Evolutionary conservation across 1,140 invertebrate species (phyloP), one percentile per base, ranked within the genome.

Genomic region (Idris sp.): DNA sequence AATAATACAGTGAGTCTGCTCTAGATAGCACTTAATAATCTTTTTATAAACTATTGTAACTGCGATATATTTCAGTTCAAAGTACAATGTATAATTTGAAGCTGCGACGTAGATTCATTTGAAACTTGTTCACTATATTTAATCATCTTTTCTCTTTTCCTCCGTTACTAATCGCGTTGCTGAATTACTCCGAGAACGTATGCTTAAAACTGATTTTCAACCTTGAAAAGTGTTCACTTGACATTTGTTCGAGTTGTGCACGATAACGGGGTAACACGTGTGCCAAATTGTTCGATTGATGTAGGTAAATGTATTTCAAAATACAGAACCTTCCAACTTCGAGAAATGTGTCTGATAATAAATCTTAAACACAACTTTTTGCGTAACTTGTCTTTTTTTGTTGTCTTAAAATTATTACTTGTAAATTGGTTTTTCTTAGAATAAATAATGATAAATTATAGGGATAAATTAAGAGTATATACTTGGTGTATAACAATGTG

Each of bases 121-220:
- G 31, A 61, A 53, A 58, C 48, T 61, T 36, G 48, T 10, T 56
- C 61, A 35, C 41, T n/a, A n/a, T 26, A 15, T 80, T 77, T 69
- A 75, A 81, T 80, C 46, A 41, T 61, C 54, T 33, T 46, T 35
- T 36, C 22, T 58, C 41, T 58, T 44, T 74, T 44, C 33, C 76
- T 77, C 64, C 61, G 65, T 54, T 51, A 54, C 77, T 78, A 78
- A 79, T 83, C 74, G 76, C 69, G 64, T 49, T 69, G 74, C 56
- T 8, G 68, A 81, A 81, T 82, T 79, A 78, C 65, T 74, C 62
- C 19, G 56, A 58, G 72, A 48, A 53, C 40, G 61, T 53, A 46
- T 40, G 43, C 56, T 31, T 19, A 38, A 59, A 68, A 68, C 72
- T 68, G 64, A 74, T 74, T 74, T 74, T 35, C 53, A 43, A 61